Conservation (phyloP, 2,113 vertebrate species). For the Equus quagga region DNA sequence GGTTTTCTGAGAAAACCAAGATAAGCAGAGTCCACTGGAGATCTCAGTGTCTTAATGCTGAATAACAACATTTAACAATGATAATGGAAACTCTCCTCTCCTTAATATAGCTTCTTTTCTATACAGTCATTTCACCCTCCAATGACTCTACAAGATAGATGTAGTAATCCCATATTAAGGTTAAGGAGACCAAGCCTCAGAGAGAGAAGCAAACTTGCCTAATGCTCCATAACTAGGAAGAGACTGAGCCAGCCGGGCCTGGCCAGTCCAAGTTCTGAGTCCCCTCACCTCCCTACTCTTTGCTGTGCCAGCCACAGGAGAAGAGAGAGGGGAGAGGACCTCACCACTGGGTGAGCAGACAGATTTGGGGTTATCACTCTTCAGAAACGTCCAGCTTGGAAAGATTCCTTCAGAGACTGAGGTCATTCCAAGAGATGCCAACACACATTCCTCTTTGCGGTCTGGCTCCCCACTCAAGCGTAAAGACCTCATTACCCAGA, state of each 20-base stretch:
- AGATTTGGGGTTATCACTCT: not conserved
- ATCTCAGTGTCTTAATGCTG: not conserved
- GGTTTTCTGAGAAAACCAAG: not conserved
- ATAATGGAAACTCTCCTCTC: not conserved
- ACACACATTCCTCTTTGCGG: not conserved
- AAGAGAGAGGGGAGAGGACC: not conserved
- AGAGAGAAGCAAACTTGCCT: not conserved
- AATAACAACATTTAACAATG: not conserved
- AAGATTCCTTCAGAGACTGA: conserved; percentile 34
- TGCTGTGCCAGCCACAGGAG: not conserved
- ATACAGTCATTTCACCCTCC: not conserved
- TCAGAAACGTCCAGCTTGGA: conserved; percentile 48
- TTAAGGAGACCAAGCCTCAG: not conserved
- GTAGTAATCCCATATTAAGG: not conserved
- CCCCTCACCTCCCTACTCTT: not conserved
- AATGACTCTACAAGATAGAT: not conserved
- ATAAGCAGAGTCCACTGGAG: not conserved
- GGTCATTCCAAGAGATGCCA: conserved; percentile 58
- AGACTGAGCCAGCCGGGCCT: not conserved
- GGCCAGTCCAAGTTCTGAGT: not conserved
- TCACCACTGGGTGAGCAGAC: not conserved
- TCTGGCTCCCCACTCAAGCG: not conserved
- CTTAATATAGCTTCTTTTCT: not conserved
- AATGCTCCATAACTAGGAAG: not conserved
- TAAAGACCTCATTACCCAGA: not conserved